Percentiles rank a stretch among this genome's conserved stretches.
phyloP scores from a whole-genome alignment of 2,888 invertebrate species.

The Meteorus colon region DNA sequence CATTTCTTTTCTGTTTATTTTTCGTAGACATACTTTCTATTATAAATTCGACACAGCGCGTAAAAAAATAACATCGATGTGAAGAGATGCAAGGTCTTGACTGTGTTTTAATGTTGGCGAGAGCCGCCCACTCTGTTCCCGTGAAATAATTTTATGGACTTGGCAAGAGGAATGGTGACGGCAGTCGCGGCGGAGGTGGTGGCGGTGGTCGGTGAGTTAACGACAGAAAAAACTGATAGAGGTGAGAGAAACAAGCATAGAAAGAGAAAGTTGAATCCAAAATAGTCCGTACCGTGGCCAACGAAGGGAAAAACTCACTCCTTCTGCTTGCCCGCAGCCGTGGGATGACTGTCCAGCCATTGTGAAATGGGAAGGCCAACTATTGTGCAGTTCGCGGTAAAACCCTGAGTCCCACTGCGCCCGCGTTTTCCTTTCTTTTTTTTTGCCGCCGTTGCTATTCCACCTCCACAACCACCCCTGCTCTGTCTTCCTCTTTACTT shows the following conservation, averaged over 20 bases:
- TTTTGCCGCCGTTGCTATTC: background rate
- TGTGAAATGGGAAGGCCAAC: constrained; percentile 57
- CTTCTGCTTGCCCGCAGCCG: constrained; percentile 59
- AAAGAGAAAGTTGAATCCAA: constrained; percentile 54
- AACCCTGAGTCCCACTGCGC: constrained; percentile 38
- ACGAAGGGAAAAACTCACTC: constrained; percentile 66
- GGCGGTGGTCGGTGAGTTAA: background rate
- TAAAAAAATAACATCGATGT: constrained; percentile 25
- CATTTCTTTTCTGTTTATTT: background rate
- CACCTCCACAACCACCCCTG: constrained; percentile 46
- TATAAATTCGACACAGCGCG: constrained; percentile 28
- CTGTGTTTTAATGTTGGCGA: constrained; percentile 14
- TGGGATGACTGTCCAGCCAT: constrained; percentile 53
- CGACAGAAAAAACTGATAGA: background rate
- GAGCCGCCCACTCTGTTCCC: constrained; percentile 39
- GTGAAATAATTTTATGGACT: constrained; percentile 61
- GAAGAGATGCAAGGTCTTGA: background rate
- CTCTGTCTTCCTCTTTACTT: constrained; percentile 28
- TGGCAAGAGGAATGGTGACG: constrained; percentile 29
- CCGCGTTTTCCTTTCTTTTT: constrained; percentile 8
- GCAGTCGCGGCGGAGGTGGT: background rate
- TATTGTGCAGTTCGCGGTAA: constrained; percentile 62
- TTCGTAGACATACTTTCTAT: constrained; percentile 19
- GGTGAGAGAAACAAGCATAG: constrained; percentile 20
- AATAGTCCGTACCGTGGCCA: constrained; percentile 59